phyloP scores from a whole-genome alignment of 2,113 vertebrate genomes.

The Trogon melanurus region DNA sequence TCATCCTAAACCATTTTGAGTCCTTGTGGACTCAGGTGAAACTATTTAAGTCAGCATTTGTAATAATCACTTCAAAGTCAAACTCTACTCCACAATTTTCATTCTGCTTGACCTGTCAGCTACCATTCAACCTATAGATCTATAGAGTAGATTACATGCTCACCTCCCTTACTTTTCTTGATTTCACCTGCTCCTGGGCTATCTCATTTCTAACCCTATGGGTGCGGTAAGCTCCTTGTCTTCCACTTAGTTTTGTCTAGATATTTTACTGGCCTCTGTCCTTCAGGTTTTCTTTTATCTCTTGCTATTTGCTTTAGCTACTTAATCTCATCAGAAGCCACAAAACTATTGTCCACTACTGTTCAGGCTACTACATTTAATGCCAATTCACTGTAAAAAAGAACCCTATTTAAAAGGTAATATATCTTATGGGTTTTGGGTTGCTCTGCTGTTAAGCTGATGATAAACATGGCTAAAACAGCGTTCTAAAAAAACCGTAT shows the following conservation, averaged over 20 bases:
- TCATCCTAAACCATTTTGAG: background rate
- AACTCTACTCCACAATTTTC: background rate
- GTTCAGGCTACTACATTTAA: background rate
- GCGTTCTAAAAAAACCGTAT: background rate
- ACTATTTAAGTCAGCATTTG: background rate
- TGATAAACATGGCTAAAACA: background rate
- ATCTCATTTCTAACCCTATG: background rate
- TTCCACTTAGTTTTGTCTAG: background rate
- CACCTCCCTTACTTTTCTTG: background rate
- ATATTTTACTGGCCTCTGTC: background rate
- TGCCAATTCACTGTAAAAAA: background rate
- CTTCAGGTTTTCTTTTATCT: background rate
- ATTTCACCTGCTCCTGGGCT: background rate
- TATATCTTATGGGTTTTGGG: accelerated
- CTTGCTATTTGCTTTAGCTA: background rate
- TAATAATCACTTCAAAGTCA: background rate
- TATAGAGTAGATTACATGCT: background rate
- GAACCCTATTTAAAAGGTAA: background rate
- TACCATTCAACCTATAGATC: background rate
- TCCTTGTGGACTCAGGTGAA: background rate
- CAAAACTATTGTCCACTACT: background rate
- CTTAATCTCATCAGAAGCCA: background rate
- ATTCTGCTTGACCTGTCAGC: background rate
- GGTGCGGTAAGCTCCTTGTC: background rate
- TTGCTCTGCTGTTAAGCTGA: background rate